These are phyloP conservation scores for Bovichtus diacanthus DNA, from an alignment of 2,797 vertebrate genomes.

Conservation along the genomic window DNA sequence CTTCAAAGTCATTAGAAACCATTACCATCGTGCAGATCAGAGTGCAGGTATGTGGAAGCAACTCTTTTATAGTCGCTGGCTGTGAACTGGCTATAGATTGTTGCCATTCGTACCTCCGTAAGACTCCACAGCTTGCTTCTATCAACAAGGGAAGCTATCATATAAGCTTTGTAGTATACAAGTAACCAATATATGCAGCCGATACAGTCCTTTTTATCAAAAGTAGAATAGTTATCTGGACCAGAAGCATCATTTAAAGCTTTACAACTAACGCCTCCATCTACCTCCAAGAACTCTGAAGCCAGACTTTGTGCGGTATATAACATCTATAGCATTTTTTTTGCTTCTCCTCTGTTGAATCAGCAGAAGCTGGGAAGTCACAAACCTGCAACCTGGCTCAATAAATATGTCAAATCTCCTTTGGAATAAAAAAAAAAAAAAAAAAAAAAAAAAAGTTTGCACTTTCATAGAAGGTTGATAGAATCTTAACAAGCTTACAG, in stretches of 20 bases:
- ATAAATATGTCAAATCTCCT: slow-evolving; percentile 21
- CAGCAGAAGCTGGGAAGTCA: not conserved
- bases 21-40: slow-evolving; percentile 48
- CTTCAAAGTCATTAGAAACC: slow-evolving; percentile 74
- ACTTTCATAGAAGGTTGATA: slow-evolving; percentile 50
- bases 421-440: not conserved
- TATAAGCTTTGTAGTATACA: not conserved
- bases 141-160: slow-evolving; percentile 15
- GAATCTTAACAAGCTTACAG: slow-evolving; percentile 66
- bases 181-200: not conserved
- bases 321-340: not conserved
- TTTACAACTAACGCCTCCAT: not conserved
- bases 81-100: slow-evolving; percentile 18
- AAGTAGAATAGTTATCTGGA: not conserved
- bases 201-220: not conserved
- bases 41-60: slow-evolving; percentile 35
- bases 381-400: not conserved
- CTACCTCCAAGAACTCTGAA: not conserved
- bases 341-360: not conserved
- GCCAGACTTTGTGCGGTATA: not conserved
- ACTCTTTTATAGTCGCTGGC: slow-evolving; percentile 1
- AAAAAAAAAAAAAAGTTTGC: slow-evolving; percentile 34
- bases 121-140: slow-evolving; percentile 9
- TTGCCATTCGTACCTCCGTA: slow-evolving; percentile 15
- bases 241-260: not conserved